phyloP scores from a whole-genome alignment of 2,888 invertebrate species.

The Heteromyza rotundicornis region DNA sequence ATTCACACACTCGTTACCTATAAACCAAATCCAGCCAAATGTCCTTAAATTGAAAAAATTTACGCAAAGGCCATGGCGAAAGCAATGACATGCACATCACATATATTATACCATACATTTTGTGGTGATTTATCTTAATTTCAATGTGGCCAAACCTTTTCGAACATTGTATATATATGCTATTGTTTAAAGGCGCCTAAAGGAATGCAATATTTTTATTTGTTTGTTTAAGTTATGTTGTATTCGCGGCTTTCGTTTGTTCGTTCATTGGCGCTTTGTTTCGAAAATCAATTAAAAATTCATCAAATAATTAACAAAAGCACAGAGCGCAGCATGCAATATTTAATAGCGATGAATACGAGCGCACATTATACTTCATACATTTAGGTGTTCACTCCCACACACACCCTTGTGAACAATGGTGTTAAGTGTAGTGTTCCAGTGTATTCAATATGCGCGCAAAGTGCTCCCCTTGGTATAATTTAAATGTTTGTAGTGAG shows the following conservation, averaged over 20 bases:
- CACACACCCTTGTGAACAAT: no score
- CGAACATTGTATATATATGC: conserved; percentile 22
- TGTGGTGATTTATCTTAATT: conserved; percentile 62
- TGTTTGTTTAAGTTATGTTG: conserved; percentile 29
- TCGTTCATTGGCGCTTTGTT: conserved; percentile 26
- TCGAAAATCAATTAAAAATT: conserved; percentile 59
- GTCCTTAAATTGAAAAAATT: no score
- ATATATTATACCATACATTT: conserved; percentile 57
- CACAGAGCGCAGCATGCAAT: conserved; percentile 33
- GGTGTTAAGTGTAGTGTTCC: background rate
- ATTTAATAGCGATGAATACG: conserved; percentile 5
- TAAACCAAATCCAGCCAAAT: no score
- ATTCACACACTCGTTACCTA: no score
- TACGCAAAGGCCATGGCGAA: no score
- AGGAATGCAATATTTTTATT: conserved; percentile 41
- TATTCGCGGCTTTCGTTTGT: background rate
- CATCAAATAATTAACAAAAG: conserved; percentile 60
- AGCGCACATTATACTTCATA: background rate
- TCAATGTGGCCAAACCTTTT: conserved; percentile 60
- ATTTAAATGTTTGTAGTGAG: conserved; percentile 44
- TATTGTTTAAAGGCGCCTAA: conserved; percentile 42
- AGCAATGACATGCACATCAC: no score
- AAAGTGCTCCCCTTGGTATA: conserved; percentile 40
- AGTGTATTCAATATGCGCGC: background rate
- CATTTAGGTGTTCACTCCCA: background rate